Evolutionary conservation across 2,888 invertebrate genomes (phyloP), one percentile per base, ranked within the genome.

Genomic region (Eremobia ochroleuca): DNA sequence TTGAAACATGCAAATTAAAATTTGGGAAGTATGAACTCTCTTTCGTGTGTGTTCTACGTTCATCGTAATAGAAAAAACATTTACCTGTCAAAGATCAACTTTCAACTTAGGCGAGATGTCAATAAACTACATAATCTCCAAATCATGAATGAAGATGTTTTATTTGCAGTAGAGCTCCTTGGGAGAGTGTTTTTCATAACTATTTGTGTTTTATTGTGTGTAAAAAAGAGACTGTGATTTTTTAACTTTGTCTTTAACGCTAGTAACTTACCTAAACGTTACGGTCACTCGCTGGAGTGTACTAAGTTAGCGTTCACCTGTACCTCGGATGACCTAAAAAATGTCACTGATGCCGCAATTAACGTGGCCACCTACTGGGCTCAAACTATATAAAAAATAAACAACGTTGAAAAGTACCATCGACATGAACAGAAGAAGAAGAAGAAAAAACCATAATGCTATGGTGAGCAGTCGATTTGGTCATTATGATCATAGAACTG

Each of bases 1-100:
- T 81, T 61, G 71, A 81, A 81, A 67, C 64, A 84, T 83, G 77
- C 61, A 71, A 83, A 83, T 81, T 62, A 21, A 52, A 58, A 66
- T 67, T 65, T 84, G 59, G 15, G 15, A 49, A 55, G 40, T 61
- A 61, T 69, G 40, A 66, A 73, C 49, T 73, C 31, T 55, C 66
- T 40, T 6, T 52, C 15, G 40, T 55, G 21, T 72, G 25, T 11
- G 15, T 34, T 78, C 21, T 46, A 55, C 18, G 46, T 59, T 28
- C 4, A 52, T 34, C 15, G 2, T 43, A 18, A 8, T n/a, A 21
- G n/a, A 74, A 52, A 46, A 21, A 31, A 31, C 4, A 21, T 31
- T 28, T 8, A n/a, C 18, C 9, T 5, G 18, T 18, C 2, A 13
- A 34, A 15, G 40, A 21, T 11, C 21, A 1, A 66, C 0, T n/a